Conservation (phyloP, 2,888 invertebrate genomes). For the Lasioglossum lativentre region DNA sequence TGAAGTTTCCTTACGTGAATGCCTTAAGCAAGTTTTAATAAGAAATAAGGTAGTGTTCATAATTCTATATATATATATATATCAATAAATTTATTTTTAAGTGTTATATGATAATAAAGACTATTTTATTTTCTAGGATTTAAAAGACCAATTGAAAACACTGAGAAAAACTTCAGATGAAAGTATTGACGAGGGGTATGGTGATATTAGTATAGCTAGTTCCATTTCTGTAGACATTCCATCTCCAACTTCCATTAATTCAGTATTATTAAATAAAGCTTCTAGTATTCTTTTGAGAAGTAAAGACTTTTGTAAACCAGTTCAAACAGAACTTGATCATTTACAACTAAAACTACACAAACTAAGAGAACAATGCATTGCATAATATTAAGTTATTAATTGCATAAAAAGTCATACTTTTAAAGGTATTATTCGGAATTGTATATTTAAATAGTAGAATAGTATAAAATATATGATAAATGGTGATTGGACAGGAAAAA, state of each 20-base stretch:
- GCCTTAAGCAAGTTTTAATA: constrained; percentile 72
- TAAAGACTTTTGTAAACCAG: constrained; percentile 73
- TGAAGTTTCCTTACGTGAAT: constrained; percentile 69
- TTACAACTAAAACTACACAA: constrained; percentile 68
- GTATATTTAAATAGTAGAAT: background rate
- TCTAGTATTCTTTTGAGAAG: constrained; percentile 68
- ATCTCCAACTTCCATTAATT: constrained; percentile 71
- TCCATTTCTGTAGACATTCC: constrained; percentile 68
- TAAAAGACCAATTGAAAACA: constrained; percentile 72
- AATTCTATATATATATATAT: background rate
- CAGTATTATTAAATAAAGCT: constrained; percentile 72
- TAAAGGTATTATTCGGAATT: constrained; percentile 15
- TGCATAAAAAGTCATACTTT: constrained; percentile 9
- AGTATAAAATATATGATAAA: background rate
- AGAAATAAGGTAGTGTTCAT: constrained; percentile 73
- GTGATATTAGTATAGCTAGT: constrained; percentile 71
- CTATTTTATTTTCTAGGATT: constrained; percentile 65
- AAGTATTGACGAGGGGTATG: constrained; percentile 80
- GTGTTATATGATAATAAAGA: background rate
- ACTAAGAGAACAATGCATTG: constrained; percentile 40
- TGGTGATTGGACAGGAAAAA: constrained; percentile 8
- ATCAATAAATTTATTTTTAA: background rate
- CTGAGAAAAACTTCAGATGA: constrained; percentile 73
- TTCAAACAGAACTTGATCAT: constrained; percentile 70
- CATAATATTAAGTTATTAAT: constrained; percentile 24